Base-by-base conservation (phyloP, 64 coral and sea anemone genomes). In the Porites lutea region DNA sequence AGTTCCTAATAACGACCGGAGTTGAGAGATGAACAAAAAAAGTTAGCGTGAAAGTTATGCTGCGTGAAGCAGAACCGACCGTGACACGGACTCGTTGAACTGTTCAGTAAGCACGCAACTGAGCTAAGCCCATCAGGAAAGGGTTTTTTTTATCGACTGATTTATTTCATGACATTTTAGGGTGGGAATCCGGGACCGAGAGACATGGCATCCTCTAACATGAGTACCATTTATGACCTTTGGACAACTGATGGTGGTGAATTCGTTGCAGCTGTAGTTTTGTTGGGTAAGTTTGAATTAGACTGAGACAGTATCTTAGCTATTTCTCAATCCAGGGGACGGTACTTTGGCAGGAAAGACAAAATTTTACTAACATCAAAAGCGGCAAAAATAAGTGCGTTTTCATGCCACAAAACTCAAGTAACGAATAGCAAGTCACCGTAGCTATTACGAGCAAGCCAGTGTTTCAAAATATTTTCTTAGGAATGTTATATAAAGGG, bases 221-320 rank as follows among this genome's bases (percentile, higher is more conserved):
- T 0, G 12, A 16, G 45, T 76, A 76, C 3, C 73, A 76, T 6
- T 52, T 76, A 76, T 47, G 6, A 76, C 19, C 73, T 88, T n/a
- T 88, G 86, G 86, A 23, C 69, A 13, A 76, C 55, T 4, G 20
- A 57, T 20, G 53, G 86, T 6, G 21, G 50, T 45, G 86, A 88
- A 74, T 88, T 88, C n/a, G 37, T 88, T 52, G 72, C 53, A 21
- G 51, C 71, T 11, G 16, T 88, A 16, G 50, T 88, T 13, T 73
- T 72, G 50, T 23, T 88, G 58, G 86, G 86, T 88, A 74, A 76
- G 86, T 74, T 9, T 37, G 27, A 37, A 37, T 37, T 37, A 37
- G 27, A 37, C 27, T 37, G 27, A 37, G 27, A 37, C 27, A 37
- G 27, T 37, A 37, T 37, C 27, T 37, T 37, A 37, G 27, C 27